Conservation (phyloP, 2,113 vertebrate species). For the Ptilorrhoa leucosticta region DNA sequence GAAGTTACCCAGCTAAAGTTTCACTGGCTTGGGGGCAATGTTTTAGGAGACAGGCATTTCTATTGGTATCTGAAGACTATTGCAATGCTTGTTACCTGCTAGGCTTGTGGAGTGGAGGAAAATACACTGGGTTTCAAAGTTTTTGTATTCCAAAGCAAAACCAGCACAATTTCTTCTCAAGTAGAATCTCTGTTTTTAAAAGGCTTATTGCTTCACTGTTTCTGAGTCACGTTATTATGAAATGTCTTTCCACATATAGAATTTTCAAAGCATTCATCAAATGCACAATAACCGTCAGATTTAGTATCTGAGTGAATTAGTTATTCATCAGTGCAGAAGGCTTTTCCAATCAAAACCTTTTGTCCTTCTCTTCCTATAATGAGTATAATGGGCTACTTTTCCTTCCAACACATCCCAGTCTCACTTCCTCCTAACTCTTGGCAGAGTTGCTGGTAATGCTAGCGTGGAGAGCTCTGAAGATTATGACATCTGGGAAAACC, state of each 20-base stretch:
- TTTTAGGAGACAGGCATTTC: neutral
- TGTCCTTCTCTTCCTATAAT: constrained; percentile 22
- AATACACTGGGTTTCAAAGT: neutral
- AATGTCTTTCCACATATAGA: neutral
- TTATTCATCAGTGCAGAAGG: neutral
- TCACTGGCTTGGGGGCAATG: neutral
- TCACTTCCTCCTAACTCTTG: constrained; percentile 6
- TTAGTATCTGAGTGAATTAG: neutral
- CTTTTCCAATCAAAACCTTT: constrained; percentile 54
- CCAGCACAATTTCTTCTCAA: neutral
- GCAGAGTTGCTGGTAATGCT: neutral
- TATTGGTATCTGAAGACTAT: neutral
- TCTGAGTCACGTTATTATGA: neutral
- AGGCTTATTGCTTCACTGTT: neutral
- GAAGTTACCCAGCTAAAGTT: neutral
- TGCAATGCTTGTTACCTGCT: neutral
- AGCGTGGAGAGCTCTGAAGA: neutral
- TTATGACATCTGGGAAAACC: constrained; percentile 56
- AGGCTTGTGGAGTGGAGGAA: neutral
- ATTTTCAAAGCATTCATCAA: constrained; percentile 22
- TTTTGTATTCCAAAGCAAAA: neutral
- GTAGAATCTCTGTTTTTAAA: neutral
- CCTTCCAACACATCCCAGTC: neutral
- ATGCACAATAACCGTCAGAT: constrained; percentile 4
- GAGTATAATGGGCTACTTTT: neutral